Evolutionary conservation across 2,797 vertebrate species (phyloP), one percentile per base, ranked within the genome.

Genomic region (Semaprochilodus insignis): DNA sequence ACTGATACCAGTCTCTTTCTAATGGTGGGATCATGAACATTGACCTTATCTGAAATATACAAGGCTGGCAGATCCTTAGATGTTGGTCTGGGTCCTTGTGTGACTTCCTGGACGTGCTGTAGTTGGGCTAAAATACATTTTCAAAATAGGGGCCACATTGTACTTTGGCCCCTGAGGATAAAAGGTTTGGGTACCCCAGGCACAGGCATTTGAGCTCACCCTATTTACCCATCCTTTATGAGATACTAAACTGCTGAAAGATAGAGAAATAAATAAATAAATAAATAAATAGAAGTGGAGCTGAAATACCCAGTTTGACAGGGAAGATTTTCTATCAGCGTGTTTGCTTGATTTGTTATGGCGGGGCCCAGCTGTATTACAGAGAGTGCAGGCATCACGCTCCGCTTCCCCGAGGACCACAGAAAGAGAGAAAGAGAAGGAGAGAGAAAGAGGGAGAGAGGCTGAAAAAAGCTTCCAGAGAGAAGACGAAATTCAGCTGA

Each of bases 331-430:
- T 65, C 15, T 51, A 51, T 17, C 1, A n/a, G 7, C 34, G 48
- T 14, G 66, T 77, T 83, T 65, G 55, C 69, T 85, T 77, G 77
- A 83, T 84, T 83, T 78, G 73, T 69, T 81, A 77, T 16, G 17
- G 69, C 69, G 62, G 78, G 83, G 59, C 78, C 74, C 85, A 87
- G 85, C 88, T 89, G 86, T 62, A 71, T 70, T 60, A 60, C 14
- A 27, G 71, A 36, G 78, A 80, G 59, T 75, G 54, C 16, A 65
- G 75, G 36, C 72, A 67, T 81, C 67, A 82, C 21, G 81, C 81
- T 75, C 69, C 74, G 55, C 74, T 87, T 85, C 85, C 83, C 81
- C 65, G 36, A 79, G 85, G 80, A 74, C 54, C 44, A 13, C 14
- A 79, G 74, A 74, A 51, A 21, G 70, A 51, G 63, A 44, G n/a